Conservation (phyloP, 64 coral and sea anemone genomes). For the Actinia tenebrosa region DNA sequence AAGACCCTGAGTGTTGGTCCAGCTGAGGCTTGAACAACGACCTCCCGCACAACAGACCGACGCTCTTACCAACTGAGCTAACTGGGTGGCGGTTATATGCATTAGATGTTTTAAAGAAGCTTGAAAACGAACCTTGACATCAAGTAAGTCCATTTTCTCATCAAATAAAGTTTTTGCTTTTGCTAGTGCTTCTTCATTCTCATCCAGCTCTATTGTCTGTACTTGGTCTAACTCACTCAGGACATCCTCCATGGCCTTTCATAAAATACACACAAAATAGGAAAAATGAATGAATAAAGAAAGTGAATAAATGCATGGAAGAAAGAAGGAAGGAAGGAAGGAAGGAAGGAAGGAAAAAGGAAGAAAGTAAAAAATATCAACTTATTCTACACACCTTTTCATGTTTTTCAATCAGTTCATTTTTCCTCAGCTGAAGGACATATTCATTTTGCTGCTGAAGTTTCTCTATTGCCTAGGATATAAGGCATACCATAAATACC, state of each 20-base stretch:
- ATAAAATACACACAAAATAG: not conserved
- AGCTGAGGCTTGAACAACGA: no score
- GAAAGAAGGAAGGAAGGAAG: no score
- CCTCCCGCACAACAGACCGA: no score
- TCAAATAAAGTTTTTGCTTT: conserved; percentile 34
- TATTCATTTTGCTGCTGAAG: conserved; percentile 83
- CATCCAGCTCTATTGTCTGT: conserved; percentile 49
- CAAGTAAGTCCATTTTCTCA: conserved; percentile 77
- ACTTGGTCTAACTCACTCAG: conserved; percentile 48
- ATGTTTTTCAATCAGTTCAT: conserved; percentile 86
- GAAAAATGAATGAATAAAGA: not conserved
- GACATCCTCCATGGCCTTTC: conserved; percentile 51
- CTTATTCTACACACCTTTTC: conserved; percentile 58
- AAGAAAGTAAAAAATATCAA: not conserved
- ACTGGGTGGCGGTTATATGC: no score
- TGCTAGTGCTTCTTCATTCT: conserved; percentile 28
- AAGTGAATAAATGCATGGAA: not conserved
- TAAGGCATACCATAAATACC: not conserved
- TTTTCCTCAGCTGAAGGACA: conserved; percentile 83
- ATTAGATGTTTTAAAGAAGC: no score
- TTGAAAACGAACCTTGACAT: conserved; percentile 48
- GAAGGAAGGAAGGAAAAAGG: no score
- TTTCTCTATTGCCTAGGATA: conserved; percentile 66
- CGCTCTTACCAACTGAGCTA: no score
- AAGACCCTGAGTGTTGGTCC: no score